phyloP scores from a whole-genome alignment of 2,888 invertebrate species.

The Lasioglossum calceatum region DNA sequence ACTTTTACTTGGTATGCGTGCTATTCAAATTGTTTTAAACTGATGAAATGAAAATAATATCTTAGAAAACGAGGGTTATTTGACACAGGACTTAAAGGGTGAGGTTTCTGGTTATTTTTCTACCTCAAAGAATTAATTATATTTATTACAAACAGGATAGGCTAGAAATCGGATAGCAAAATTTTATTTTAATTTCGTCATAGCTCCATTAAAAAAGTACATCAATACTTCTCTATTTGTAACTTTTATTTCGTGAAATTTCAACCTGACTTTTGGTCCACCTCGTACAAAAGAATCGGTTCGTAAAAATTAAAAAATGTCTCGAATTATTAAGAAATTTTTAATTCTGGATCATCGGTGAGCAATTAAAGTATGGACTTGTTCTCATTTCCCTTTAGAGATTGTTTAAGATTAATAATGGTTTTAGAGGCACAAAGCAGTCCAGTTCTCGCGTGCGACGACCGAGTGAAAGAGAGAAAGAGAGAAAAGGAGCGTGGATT shows the following conservation, averaged over 20 bases:
- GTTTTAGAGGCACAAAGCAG: neutral
- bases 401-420: neutral
- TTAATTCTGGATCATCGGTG: neutral
- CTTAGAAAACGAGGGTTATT: neutral
- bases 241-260: neutral
- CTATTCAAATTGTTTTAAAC: neutral
- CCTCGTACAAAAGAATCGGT: neutral
- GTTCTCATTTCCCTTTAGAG: neutral
- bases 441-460: conserved; percentile 5
- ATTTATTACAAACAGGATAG: neutral
- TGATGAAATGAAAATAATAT: neutral
- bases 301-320: neutral
- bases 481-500: neutral
- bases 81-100: neutral
- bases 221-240: neutral
- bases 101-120: neutral
- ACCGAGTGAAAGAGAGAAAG: neutral
- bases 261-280: neutral
- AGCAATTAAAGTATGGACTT: neutral
- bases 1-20: neutral
- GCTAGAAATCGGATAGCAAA: neutral
- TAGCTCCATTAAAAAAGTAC: neutral
- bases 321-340: neutral
- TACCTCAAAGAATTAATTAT: neutral
- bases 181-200: neutral